phyloP scores from a whole-genome alignment of 2,888 invertebrate genomes.

The Serrognathus titanus region DNA sequence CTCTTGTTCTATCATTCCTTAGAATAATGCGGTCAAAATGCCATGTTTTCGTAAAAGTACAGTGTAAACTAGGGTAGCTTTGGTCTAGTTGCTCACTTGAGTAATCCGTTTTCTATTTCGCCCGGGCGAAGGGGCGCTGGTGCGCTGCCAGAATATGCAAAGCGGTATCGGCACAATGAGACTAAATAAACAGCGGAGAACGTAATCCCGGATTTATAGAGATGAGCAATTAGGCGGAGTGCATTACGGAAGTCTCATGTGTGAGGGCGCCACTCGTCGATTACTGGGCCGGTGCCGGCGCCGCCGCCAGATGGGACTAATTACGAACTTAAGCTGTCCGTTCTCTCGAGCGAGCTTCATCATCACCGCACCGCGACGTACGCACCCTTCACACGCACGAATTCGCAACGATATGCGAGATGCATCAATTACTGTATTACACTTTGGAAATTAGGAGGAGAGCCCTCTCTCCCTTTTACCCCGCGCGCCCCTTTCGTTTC shows the following conservation, averaged over 20 bases:
- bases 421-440: too few relatives aligned
- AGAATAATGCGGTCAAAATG: too few relatives aligned
- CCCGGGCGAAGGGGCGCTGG: neutral
- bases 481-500: too few relatives aligned
- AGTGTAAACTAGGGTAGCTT: too few relatives aligned
- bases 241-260: conserved; percentile 48
- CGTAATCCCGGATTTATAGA: conserved; percentile 45
- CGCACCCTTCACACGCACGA: neutral
- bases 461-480: too few relatives aligned
- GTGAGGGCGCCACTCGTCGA: conserved; percentile 49
- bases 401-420: neutral
- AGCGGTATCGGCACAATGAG: conserved; percentile 14
- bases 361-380: conserved; percentile 11
- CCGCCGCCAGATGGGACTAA: conserved; percentile 51
- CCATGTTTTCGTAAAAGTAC: too few relatives aligned
- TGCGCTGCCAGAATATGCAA: conserved; percentile 6
- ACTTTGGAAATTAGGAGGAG: too few relatives aligned
- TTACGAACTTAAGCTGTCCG: conserved; percentile 47
- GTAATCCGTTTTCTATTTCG: conserved; percentile 3
- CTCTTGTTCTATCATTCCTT: too few relatives aligned
- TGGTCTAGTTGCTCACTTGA: neutral
- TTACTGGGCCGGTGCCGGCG: conserved; percentile 47
- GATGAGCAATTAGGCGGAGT: conserved; percentile 47
- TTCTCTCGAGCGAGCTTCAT: conserved; percentile 15
- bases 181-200: conserved; percentile 22